Conservation (phyloP, 2,113 vertebrate genomes). For the Oxyruncus cristatus region DNA sequence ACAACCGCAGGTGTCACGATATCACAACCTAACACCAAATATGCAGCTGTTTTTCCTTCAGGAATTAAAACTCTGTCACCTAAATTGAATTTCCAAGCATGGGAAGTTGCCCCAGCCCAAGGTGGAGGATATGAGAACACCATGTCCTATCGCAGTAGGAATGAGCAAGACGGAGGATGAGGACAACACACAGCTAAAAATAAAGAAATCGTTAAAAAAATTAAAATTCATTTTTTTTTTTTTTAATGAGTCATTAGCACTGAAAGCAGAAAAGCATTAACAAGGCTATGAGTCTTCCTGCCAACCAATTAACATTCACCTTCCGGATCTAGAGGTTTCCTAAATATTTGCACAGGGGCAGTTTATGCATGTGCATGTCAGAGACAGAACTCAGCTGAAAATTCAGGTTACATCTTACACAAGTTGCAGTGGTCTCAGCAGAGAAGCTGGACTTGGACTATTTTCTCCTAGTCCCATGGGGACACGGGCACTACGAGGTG, state of each 20-base stretch:
- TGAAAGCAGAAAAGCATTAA: not conserved
- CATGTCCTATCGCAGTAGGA: not conserved
- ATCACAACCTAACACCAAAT: not conserved
- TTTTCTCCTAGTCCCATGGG: not conserved
- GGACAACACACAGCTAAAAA: not conserved
- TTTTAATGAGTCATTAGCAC: not conserved
- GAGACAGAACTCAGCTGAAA: not conserved
- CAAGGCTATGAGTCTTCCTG: not conserved
- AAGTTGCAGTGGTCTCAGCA: not conserved
- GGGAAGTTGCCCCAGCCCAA: not conserved
- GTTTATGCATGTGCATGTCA: not conserved
- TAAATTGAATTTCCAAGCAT: constrained; percentile 3
- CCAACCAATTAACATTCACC: not conserved
- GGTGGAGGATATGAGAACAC: not conserved
- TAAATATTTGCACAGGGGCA: not conserved
- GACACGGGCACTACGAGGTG: not conserved
- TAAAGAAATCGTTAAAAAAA: not conserved
- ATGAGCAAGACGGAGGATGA: not conserved
- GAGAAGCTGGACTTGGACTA: not conserved
- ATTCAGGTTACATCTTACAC: not conserved
- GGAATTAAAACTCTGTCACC: not conserved
- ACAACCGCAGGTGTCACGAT: not conserved
- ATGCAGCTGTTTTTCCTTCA: not conserved
- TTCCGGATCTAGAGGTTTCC: not conserved
- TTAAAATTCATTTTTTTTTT: not conserved